Evolutionary conservation across 1,140 invertebrate genomes (phyloP), one percentile per base, ranked within the genome.

Genomic region (Drosophila triauraria): DNA sequence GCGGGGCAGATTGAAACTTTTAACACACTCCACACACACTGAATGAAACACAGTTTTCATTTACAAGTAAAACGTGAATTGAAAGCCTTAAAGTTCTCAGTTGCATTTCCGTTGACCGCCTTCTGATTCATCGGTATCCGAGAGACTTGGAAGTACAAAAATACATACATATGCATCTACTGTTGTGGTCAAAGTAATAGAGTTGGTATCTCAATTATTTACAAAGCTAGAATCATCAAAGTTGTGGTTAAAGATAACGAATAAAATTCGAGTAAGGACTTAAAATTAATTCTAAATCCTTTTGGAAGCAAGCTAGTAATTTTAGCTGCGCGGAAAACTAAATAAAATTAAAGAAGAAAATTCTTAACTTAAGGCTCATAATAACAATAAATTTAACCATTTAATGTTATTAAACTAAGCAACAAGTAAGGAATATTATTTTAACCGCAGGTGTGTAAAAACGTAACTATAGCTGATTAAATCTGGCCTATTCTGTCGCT

Each of bases 21-120:
- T 20, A 43, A 32, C 8, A 64, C 32, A 62, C 30, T 62, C 35
- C 9, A 6, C 25, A n/a, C 25, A n/a, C 4, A 27, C 54, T 63
- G 15, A 62, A 32, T 56, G 53, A 25, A 23, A 23, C 17, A 59
- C 40, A 57, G 23, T 56, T 56, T 54, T 56, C 38, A 10, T 35
- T 40, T 46, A n/a, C 17, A 46, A 17, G 57, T 40, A 40, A 56
- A 56, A 56, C 35, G 42, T 40, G 65, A 15, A 68, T 46, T 47
- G 30, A 58, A 76, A 59, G 42, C 32, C 54, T 57, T 10, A 50
- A 65, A 62, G 61, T 82, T 78, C 35, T 47, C 70, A 61, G 53
- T 70, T 75, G 80, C 57, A 75, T 80, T 88, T 84, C 84, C 83
- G 80, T 80, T 88, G 83, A 64, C 77, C 71, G 80, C 54, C 76